Conservation (phyloP, 1,140 invertebrate species). For the Cardiocondyla obscurior region DNA sequence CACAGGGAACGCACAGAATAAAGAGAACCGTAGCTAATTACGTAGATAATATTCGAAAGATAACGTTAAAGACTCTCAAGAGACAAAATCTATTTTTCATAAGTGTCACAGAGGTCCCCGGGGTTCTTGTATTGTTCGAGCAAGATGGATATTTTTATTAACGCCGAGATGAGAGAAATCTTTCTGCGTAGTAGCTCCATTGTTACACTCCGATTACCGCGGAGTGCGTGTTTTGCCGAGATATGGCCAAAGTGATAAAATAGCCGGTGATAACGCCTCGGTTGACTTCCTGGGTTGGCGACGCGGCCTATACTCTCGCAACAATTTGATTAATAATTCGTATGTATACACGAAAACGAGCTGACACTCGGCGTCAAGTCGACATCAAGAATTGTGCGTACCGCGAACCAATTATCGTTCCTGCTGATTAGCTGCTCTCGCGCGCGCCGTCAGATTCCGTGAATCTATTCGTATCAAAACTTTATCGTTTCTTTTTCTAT, state of each 20-base stretch:
- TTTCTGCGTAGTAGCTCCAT: conserved; percentile 57
- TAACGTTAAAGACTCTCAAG: background rate
- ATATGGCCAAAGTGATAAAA: conserved; percentile 71
- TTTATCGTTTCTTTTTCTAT: conserved; percentile 9
- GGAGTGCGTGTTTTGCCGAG: conserved; percentile 77
- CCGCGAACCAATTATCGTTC: conserved; percentile 67
- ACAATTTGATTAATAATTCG: conserved; percentile 47
- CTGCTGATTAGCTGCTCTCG: conserved; percentile 61
- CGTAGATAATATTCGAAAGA: background rate
- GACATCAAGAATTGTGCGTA: conserved; percentile 30
- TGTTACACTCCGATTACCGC: conserved; percentile 75
- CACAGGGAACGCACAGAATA: background rate
- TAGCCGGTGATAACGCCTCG: conserved; percentile 72
- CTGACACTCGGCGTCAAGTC: background rate
- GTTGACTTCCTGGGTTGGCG: conserved; percentile 76
- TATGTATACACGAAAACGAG: background rate
- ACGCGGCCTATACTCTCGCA: conserved; percentile 14
- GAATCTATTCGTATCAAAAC: conserved; percentile 49
- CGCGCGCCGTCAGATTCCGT: conserved; percentile 23
- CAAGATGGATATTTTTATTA: background rate
- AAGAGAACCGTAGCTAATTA: too few relatives aligned
- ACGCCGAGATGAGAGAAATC: background rate
- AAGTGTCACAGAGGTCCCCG: background rate
- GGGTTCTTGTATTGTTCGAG: too few relatives aligned
- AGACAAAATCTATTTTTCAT: background rate